phyloP scores from a whole-genome alignment of 2,113 vertebrate genomes.

The Tachysurus vachellii region DNA sequence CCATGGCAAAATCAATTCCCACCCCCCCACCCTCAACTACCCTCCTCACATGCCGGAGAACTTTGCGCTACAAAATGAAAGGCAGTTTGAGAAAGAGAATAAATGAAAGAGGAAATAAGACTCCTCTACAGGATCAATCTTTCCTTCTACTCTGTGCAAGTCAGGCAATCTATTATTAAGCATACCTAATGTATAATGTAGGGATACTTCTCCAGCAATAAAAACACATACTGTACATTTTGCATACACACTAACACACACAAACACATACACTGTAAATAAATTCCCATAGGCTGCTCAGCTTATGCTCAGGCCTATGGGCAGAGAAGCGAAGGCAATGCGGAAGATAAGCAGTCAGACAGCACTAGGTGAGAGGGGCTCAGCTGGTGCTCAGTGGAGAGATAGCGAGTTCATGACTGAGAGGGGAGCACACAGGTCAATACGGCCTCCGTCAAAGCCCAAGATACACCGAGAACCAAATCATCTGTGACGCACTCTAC shows the following conservation, averaged over 20 bases:
- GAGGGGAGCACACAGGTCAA: constrained; percentile 46
- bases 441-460: constrained; percentile 53
- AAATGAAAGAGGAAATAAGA: constrained; percentile 23
- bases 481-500: constrained; percentile 36
- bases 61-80: constrained; percentile 41
- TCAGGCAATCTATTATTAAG: constrained; percentile 35
- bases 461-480: constrained; percentile 41
- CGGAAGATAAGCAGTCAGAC: constrained; percentile 38
- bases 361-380: constrained; percentile 48
- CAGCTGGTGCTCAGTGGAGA: constrained; percentile 52
- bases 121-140: constrained; percentile 13
- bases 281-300: constrained; percentile 40
- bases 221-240: constrained; percentile 30
- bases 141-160: neutral
- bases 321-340: constrained; percentile 29
- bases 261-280: constrained; percentile 23
- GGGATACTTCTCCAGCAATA: constrained; percentile 16
- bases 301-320: constrained; percentile 38
- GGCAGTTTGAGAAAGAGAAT: constrained; percentile 20
- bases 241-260: constrained; percentile 18
- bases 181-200: constrained; percentile 28
- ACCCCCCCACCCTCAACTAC: constrained; percentile 8
- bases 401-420: constrained; percentile 44
- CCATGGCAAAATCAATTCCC: constrained; percentile 49
- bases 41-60: constrained; percentile 36